phyloP scores from a whole-genome alignment of 2,888 invertebrate genomes.

The Cataglyphis livida region DNA sequence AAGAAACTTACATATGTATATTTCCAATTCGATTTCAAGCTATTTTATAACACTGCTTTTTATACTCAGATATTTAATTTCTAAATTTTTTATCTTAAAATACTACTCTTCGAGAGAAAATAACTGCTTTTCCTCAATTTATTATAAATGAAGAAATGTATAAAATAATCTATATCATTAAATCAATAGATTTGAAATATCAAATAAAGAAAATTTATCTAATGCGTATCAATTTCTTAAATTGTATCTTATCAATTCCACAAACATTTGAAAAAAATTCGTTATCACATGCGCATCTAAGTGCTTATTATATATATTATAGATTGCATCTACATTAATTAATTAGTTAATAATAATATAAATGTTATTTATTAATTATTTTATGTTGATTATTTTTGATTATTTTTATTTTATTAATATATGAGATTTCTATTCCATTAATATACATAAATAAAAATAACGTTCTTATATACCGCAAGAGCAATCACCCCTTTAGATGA shows the following conservation, averaged over 20 bases:
- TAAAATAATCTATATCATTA: neutral
- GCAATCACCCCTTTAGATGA: neutral
- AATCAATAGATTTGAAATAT: neutral
- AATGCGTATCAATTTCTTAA: too few relatives aligned
- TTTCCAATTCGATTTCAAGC: neutral
- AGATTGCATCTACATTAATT: neutral
- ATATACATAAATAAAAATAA: neutral
- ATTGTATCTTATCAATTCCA: too few relatives aligned
- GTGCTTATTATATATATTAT: too few relatives aligned
- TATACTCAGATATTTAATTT: too few relatives aligned
- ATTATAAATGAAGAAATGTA: constrained; percentile 1
- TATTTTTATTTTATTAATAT: neutral
- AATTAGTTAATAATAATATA: neutral
- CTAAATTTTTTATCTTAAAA: constrained; percentile 5
- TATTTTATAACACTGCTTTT: neutral
- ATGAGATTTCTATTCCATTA: neutral
- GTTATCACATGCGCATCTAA: neutral
- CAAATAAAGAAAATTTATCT: too few relatives aligned
- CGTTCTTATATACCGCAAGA: neutral
- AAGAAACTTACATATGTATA: neutral
- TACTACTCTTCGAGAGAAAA: neutral
- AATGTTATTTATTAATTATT: neutral
- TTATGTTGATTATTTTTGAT: neutral
- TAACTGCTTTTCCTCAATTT: neutral
- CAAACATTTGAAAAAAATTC: neutral